A percentile compares a stretch with the other conserved stretches of the same genome.
Conservation (phyloP, 2,797 vertebrate genomes). For the Hylomyscus alleni region DNA sequence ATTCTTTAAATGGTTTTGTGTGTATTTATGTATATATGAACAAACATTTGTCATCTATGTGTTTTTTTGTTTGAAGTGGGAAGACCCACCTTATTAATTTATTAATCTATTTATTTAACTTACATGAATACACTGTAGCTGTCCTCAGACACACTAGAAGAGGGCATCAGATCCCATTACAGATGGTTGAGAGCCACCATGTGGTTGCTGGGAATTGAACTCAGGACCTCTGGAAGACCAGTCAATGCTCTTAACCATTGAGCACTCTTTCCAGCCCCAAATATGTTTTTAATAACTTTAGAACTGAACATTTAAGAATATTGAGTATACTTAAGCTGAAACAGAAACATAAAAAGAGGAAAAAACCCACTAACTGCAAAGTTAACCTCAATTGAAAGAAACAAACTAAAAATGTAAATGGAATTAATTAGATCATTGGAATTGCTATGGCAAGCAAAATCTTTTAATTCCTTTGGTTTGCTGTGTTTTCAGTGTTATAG, state of each 20-base stretch:
- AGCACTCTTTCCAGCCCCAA: background rate
- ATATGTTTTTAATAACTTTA: conserved; percentile 63
- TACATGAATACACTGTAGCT: background rate
- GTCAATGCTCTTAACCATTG: background rate
- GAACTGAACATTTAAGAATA: conserved; percentile 73
- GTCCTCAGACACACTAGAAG: background rate
- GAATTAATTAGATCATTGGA: conserved; percentile 83
- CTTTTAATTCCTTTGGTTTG: conserved; percentile 79
- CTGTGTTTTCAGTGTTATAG: conserved; percentile 81
- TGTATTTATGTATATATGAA: background rate
- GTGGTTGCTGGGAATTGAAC: background rate
- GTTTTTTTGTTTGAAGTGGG: background rate
- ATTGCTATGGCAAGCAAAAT: conserved; percentile 81
- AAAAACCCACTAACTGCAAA: conserved; percentile 59
- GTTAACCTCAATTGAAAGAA: conserved; percentile 78
- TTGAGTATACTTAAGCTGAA: conserved; percentile 69
- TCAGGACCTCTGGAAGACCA: background rate
- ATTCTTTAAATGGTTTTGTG: background rate
- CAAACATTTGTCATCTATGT: conserved; percentile 65
- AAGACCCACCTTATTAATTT: background rate
- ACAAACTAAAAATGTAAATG: conserved; percentile 83
- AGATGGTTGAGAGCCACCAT: too few relatives aligned
- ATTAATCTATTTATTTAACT: background rate
- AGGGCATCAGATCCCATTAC: background rate
- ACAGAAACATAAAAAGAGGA: conserved; percentile 74